Percentiles rank a stretch among this genome's conserved stretches.
Conservation (phyloP, 2,797 vertebrate genomes). For the Tenualosa thibaudeaui region DNA sequence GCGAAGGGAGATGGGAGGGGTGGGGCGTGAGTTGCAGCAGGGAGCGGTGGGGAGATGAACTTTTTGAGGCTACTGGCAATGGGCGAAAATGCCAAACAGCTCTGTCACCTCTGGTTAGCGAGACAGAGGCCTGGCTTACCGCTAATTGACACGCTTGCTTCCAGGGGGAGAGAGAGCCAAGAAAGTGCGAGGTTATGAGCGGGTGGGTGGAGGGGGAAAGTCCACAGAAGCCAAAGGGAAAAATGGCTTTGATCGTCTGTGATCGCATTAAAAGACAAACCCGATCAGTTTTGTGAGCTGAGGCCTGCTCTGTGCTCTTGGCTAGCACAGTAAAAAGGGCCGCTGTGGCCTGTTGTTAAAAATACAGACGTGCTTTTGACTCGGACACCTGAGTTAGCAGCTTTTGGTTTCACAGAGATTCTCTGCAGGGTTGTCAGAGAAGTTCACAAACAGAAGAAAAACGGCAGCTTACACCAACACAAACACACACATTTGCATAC, state of each 20-base stretch:
- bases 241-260: background rate
- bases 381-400: slow-evolving; percentile 23
- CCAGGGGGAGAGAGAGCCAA: slow-evolving; percentile 38
- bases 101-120: background rate
- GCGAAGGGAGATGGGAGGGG: background rate
- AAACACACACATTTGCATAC: background rate
- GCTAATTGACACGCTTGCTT: slow-evolving; percentile 37
- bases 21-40: background rate
- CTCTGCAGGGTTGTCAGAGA: background rate
- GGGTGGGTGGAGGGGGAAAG: background rate
- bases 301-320: background rate
- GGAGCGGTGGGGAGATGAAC: background rate
- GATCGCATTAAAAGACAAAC: background rate
- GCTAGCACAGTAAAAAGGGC: background rate
- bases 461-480: background rate
- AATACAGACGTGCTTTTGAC: background rate
- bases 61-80: background rate
- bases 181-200: slow-evolving; percentile 27
- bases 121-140: slow-evolving; percentile 19
- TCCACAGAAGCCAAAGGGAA: background rate
- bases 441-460: background rate
- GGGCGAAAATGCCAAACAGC: background rate
- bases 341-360: background rate
- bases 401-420: slow-evolving; percentile 23
- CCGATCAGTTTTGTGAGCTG: background rate